Percentiles rank a stretch among this genome's conserved stretches.
phyloP scores from a whole-genome alignment of 2,113 vertebrate species.

The Leiothrix lutea region DNA sequence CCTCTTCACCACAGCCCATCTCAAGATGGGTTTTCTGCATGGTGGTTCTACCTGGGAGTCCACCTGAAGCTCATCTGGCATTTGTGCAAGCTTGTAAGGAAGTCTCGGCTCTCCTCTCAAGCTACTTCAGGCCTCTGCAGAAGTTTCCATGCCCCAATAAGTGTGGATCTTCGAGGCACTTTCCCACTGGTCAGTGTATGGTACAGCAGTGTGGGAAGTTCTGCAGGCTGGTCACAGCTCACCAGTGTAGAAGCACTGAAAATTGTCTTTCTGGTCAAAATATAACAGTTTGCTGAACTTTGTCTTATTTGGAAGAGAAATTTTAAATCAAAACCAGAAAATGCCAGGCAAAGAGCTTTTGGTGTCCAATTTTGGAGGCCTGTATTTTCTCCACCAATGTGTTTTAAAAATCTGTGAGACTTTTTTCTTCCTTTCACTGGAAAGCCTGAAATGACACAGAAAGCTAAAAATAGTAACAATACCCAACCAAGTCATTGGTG shows the following conservation, averaged over 20 bases:
- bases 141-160: fast-evolving
- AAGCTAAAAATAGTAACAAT: slow-evolving; percentile 27
- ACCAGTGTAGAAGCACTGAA: neutral
- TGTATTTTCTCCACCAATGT: neutral
- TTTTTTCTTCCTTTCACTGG: neutral
- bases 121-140: neutral
- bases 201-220: neutral
- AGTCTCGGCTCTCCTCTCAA: neutral
- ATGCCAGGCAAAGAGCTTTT: neutral
- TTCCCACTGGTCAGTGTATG: neutral
- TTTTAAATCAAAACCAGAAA: slow-evolving; percentile 2
- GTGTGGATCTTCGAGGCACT: fast-evolving
- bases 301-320: neutral
- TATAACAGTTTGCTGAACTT: neutral
- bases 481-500: neutral
- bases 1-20: neutral
- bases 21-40: neutral
- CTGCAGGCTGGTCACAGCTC: neutral
- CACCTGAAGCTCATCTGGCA: neutral
- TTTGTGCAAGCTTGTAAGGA: fast-evolving
- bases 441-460: slow-evolving; percentile 40
- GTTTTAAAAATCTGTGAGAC: neutral
- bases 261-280: neutral
- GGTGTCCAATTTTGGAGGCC: neutral
- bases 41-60: neutral